Evolutionary conservation across 2,113 vertebrate genomes (phyloP), one percentile per base, ranked within the genome.

Genomic region (Hyperopisus bebe): DNA sequence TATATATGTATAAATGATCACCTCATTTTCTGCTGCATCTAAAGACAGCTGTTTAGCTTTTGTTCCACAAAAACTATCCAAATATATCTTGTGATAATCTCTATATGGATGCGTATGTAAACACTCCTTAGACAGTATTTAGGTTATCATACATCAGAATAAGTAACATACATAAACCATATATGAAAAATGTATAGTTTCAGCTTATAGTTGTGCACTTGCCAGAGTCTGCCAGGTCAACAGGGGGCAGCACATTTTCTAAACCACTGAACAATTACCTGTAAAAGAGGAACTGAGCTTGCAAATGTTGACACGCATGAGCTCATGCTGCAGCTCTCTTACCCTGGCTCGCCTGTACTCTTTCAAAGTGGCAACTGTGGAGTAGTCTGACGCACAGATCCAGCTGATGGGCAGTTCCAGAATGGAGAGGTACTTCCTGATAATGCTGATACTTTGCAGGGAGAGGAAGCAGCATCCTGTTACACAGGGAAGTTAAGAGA

Each of bases 371-470:
- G 96, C 94, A 80, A 97, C 19, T 4, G 96, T 97, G 94, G 96
- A 95, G 0, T 96, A 93, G 9, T 96, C 92, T 0, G 91, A 91
- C 1, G 95, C 89, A 8, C 92, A 93, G 42, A 98, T 92, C 95
- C 96, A 97, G 93, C 97, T 97, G 89, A 97, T 13, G 11, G 96
- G 97, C 46, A 98, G 92, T 58, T 99, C 98, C 91, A 99, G 93
- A 83, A 98, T 10, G 19, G 96, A 97, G 80, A 97, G 47, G 90
- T 99, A 99, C 90, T 99, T 99, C 90, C 98, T 96, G 89, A 98
- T 88, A 89, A 97, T 74, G 89, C 93, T 96, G 6, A 98, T 96
- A 0, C 97, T 97, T 88, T 96, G 94, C 21, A 99, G 94, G 1
- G 95, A 94, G 0, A 99, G 94, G 87, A 97, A 94, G 0, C 1